These are phyloP conservation scores for Enoplosus armatus DNA, from an alignment of 2,797 vertebrate species.

Conservation along the genomic window DNA sequence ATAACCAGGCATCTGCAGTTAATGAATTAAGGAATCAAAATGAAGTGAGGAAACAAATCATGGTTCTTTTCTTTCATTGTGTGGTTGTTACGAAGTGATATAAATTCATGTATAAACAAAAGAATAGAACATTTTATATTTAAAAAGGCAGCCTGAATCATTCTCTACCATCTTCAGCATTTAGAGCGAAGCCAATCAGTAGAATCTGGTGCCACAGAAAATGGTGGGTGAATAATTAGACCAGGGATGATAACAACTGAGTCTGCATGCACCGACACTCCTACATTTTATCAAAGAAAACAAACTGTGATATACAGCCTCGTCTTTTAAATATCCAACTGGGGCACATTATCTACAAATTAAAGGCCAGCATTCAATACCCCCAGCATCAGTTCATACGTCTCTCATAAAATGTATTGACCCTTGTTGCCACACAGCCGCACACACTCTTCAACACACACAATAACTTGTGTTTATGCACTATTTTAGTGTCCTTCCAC, in stretches of 20 bases:
- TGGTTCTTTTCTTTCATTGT: neutral
- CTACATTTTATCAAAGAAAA: slow-evolving; percentile 55
- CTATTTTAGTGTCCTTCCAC: slow-evolving; percentile 23
- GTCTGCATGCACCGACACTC: slow-evolving; percentile 67
- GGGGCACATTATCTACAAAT: slow-evolving; percentile 73
- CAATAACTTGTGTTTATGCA: slow-evolving; percentile 13
- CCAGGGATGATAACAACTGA: slow-evolving; percentile 82
- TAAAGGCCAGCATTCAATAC: slow-evolving; percentile 71
- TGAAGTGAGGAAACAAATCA: neutral
- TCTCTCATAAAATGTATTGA: slow-evolving; percentile 73
- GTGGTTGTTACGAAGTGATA: neutral
- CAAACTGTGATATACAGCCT: slow-evolving; percentile 46
- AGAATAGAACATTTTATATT: neutral
- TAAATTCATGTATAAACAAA: neutral
- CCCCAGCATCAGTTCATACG: slow-evolving; percentile 72
- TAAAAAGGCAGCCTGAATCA: slow-evolving; percentile 35
- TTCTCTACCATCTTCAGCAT: slow-evolving; percentile 75
- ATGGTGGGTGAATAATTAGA: slow-evolving; percentile 90
- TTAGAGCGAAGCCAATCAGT: slow-evolving; percentile 83
- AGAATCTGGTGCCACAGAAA: slow-evolving; percentile 87
- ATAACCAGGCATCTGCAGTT: neutral
- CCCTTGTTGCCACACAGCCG: slow-evolving; percentile 57
- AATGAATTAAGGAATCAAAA: slow-evolving; percentile 24
- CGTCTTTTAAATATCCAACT: slow-evolving; percentile 62
- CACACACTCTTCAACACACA: slow-evolving; percentile 15